Conservation (phyloP, 2,888 invertebrate species). For the Ypsolopha scabrella region DNA sequence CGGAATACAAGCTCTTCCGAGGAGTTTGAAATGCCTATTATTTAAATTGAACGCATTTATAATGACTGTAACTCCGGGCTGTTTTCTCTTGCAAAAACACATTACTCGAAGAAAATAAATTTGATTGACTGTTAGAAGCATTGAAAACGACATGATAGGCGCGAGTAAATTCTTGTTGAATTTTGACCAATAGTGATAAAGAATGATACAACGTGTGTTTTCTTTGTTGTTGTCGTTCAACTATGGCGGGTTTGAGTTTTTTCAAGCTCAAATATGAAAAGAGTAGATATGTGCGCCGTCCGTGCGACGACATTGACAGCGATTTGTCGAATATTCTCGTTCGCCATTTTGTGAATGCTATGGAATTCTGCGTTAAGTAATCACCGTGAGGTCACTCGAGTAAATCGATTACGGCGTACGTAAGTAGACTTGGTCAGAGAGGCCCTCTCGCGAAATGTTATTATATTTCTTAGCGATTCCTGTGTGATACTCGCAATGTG, state of each 20-base stretch:
- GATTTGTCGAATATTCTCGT: constrained; percentile 58
- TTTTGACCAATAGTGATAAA: constrained; percentile 6
- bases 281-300: constrained; percentile 61
- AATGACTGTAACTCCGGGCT: constrained; percentile 5
- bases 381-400: constrained; percentile 26
- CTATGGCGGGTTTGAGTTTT: constrained; percentile 67
- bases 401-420: constrained; percentile 36
- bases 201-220: constrained; percentile 12
- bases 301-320: constrained; percentile 64
- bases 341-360: constrained; percentile 65
- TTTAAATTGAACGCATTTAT: constrained; percentile 7
- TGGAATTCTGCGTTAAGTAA: constrained; percentile 58
- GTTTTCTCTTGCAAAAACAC: constrained; percentile 14
- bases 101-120: not conserved
- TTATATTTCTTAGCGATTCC: constrained; percentile 26
- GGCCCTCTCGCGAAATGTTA: constrained; percentile 23
- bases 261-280: constrained; percentile 64
- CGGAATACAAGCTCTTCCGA: too few relatives aligned
- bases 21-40: not conserved
- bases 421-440: constrained; percentile 36
- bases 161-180: not conserved
- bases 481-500: constrained; percentile 23
- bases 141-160: constrained; percentile 13
- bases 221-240: constrained; percentile 22
- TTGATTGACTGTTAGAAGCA: constrained; percentile 13